Evolutionary conservation across 2,888 invertebrate genomes (phyloP), one percentile per base, ranked within the genome.

Genomic region (Hemicrepidius hirtus): DNA sequence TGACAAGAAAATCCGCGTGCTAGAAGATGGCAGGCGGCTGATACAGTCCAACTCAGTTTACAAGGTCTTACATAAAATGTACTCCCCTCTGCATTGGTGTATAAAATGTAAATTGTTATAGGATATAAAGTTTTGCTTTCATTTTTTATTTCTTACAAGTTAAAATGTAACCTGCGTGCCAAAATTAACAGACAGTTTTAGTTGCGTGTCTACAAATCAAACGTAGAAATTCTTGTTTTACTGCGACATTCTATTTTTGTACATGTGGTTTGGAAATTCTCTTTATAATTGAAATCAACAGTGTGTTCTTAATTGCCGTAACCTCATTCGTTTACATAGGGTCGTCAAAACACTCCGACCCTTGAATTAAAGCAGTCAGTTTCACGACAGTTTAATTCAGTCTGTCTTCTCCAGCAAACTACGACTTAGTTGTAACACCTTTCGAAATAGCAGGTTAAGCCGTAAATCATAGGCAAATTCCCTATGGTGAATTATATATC

Each of bases 1-100:
- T 73, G 73, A 68, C 73, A 68, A 68, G 68, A 68, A 73, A 73
- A 68, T 68, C 68, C 73, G 60, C 44, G 41, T 60, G 60, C 41
- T 16, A 44, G 60, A 18, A 60, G 60, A 60, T 60, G 24, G 60
- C 60, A 44, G 24, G 60, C 60, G 44, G 40, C 44, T 60, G 60
- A 60, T 60, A 60, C 16, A 60, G 24, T 60, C 40, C 60, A 44
- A 60, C 41, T 44, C 60, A 60, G 41, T 60, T 60, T 60, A n/a
- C 28, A 28, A 41, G 20, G 21, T 28, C 60, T 41, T 44, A 24
- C 21, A 44, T 44, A 60, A 60, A 60, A 20, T 16, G 60, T 55
- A 55, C 12, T n/a, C n/a, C n/a, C 53, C 28, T 3, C 2, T 2
- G 10, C 53, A 28, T 35, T 55, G 50, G 24, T 50, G 7, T 50